Conservation (phyloP, 1,140 invertebrate genomes). For the Meloidogyne exigua region DNA sequence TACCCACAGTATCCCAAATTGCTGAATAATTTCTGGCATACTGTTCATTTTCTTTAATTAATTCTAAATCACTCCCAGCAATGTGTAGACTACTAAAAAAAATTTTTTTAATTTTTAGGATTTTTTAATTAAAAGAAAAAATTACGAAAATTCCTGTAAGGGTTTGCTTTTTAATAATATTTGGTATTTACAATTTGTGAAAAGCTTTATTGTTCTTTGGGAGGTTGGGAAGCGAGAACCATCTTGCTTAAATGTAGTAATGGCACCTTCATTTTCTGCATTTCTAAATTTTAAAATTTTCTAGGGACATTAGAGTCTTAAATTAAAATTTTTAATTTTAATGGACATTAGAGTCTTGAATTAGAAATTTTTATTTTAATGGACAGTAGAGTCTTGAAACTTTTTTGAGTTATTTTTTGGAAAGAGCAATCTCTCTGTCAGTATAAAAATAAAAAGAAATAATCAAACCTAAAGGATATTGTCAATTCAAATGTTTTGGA, state of each 20-base stretch:
- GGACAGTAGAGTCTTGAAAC: too few relatives aligned
- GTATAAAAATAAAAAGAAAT: too few relatives aligned
- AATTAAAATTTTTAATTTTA: too few relatives aligned
- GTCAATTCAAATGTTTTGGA: not conserved
- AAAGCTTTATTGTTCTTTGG: constrained; percentile 33
- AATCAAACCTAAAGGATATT: not conserved
- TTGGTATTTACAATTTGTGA: constrained; percentile 36
- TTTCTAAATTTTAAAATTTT: not conserved
- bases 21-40: constrained; percentile 36
- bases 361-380: too few relatives aligned
- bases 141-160: constrained; percentile 35
- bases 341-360: too few relatives aligned
- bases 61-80: constrained; percentile 44
- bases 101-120: not conserved
- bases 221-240: constrained; percentile 33
- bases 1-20: constrained; percentile 47
- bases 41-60: constrained; percentile 21
- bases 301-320: too few relatives aligned
- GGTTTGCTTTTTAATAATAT: constrained; percentile 31
- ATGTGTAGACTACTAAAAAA: constrained; percentile 37
- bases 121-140: not conserved
- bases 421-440: too few relatives aligned
- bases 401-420: too few relatives aligned
- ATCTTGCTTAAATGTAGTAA: constrained; percentile 38
- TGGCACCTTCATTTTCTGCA: not conserved